phyloP scores from a whole-genome alignment of 2,888 invertebrate species.

The Onthophagus sagittarius region DNA sequence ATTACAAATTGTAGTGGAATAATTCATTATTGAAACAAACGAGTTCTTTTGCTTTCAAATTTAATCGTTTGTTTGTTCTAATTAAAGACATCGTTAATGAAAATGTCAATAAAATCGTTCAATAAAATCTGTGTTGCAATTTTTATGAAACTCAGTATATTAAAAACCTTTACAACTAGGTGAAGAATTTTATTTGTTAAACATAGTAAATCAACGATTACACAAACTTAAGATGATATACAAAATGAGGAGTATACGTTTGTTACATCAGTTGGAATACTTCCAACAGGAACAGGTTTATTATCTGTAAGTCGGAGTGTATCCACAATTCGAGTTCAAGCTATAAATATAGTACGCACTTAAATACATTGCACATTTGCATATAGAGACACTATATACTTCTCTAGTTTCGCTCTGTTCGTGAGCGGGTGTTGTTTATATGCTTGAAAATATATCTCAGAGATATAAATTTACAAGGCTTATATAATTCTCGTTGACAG shows the following conservation, averaged over 20 bases:
- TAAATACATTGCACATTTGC: not conserved
- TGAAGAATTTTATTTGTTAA: too few relatives aligned
- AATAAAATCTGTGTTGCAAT: too few relatives aligned
- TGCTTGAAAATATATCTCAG: not conserved
- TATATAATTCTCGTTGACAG: not conserved
- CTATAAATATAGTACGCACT: not conserved
- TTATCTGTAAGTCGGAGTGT: not conserved
- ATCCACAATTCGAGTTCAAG: not conserved
- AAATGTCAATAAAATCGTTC: too few relatives aligned
- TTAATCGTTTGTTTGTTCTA: too few relatives aligned
- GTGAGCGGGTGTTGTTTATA: not conserved
- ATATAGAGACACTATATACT: not conserved
- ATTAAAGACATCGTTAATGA: too few relatives aligned
- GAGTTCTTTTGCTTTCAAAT: too few relatives aligned
- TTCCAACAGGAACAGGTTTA: not conserved
- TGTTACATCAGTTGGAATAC: not conserved
- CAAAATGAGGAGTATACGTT: not conserved
- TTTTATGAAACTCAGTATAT: too few relatives aligned
- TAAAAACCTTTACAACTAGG: too few relatives aligned
- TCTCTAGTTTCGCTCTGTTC: not conserved
- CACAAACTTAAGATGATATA: not conserved
- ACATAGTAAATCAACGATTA: not conserved
- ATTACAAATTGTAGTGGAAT: too few relatives aligned
- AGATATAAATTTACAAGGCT: not conserved
- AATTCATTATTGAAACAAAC: too few relatives aligned